Evolutionary conservation across 2,797 vertebrate genomes (phyloP), one percentile per base, ranked within the genome.

Genomic region (Xenopus petersii): DNA sequence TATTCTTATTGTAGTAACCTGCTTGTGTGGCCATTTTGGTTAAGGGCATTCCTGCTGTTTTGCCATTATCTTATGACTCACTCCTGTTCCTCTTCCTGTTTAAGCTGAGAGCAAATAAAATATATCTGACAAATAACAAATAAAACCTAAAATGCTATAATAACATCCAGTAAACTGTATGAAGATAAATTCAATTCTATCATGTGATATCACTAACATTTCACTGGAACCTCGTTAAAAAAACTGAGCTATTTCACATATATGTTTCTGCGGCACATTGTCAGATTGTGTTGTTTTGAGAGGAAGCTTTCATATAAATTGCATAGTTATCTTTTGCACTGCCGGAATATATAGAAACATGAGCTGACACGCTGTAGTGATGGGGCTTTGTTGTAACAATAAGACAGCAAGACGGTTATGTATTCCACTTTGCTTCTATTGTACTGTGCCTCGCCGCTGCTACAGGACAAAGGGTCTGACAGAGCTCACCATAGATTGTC

Each of bases 401-500:
- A 91, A 92, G 94, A 93, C 94, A 93, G 92, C 91, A 93, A 94
- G 92, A 91, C 81, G 78, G 89, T 92, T 93, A 90, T 87, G 84
- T 90, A 93, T 94, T 93, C 91, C 90, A 92, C 92, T 95, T 93
- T 88, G 92, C 88, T 88, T 81, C 87, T 84, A 88, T 93, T 93
- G 91, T 94, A 86, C 88, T 87, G 82, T 83, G 85, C 82, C 84
- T 91, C 91, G 90, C 91, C 92, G 91, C 92, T 92, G 91, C 89
- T 80, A 88, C 84, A 83, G 88, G 89, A 95, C 93, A 91, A 92
- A 90, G 85, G 88, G 88, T 87, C 89, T 93, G 93, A 91, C 92
- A 92, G 91, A 89, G 86, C 89, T 89, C 92, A 94, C 90, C 89
- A 93, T 88, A 90, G 90, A 91, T 90, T 93, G 93, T 93, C 93